Evolutionary conservation across 2,888 invertebrate genomes (phyloP).

Genomic region (Strigamia crassipes): DNA sequence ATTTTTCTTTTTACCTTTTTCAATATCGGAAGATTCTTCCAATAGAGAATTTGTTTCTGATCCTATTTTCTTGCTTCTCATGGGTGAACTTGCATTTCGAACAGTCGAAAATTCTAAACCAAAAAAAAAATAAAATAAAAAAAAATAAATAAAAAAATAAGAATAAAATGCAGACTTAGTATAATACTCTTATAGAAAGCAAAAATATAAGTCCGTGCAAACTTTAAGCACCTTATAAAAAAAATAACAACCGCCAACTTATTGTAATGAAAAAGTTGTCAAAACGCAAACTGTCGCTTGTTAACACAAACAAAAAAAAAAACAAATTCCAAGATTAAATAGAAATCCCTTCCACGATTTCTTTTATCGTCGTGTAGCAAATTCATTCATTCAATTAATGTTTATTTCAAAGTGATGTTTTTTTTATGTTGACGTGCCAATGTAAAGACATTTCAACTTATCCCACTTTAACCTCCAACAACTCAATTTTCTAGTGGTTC

Average conservation of each 20-base stretch:
- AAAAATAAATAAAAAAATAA: not conserved
- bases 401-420: not conserved
- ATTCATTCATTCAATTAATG: not conserved
- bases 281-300: constrained; percentile 4
- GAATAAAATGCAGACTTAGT: not conserved
- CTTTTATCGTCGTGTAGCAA: not conserved
- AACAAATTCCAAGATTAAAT: not conserved
- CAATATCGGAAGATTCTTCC: not conserved
- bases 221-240: constrained; percentile 5
- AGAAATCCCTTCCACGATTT: not conserved
- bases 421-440: not conserved
- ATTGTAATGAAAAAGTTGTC: constrained; percentile 12
- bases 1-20: not conserved
- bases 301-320: not conserved
- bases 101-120: not conserved
- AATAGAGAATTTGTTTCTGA: constrained; percentile 7
- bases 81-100: constrained; percentile 7
- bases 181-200: constrained; percentile 2
- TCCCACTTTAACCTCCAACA: constrained; percentile 8
- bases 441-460: not conserved
- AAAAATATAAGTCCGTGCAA: constrained; percentile 4
- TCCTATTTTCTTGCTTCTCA: constrained; percentile 16
- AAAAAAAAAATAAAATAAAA: not conserved
- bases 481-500: constrained; percentile 21
- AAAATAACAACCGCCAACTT: not conserved